Evolutionary conservation across 2,113 vertebrate genomes (phyloP), one percentile per base, ranked within the genome.

Genomic region (Malurus cyaneus): DNA sequence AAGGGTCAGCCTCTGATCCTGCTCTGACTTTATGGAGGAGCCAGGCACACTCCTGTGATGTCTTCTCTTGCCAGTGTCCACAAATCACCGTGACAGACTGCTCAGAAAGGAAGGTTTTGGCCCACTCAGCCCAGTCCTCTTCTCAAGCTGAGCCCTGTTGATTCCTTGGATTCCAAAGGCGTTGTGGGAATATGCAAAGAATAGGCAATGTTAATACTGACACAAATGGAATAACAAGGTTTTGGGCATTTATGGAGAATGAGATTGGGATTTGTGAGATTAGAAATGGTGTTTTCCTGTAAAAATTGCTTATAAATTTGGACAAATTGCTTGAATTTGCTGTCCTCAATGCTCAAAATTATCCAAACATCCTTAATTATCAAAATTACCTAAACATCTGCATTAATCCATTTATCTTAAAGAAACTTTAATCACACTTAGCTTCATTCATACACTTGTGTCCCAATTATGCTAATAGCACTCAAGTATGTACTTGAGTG

Each of bases 401-500:
- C 70, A 65, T 85, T 29, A 91, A 79, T 89, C 61, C 77, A 46
- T 94, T 94, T 86, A 78, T 94, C 84, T 60, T 77, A 15, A 69
- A 74, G 70, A 89, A 95, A 89, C 81, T 89, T 93, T 28, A 93
- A 71, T 89, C n/a, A 39, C 86, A 46, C 69, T 84, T 89, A 49
- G 53, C 69, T 84, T 89, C 73, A 93, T 14, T 76, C 73, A 62
- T 11, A 29, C 34, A 46, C 86, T 76, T 39, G 7, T 91, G 86
- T 73, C 87, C 70, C 78, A 95, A 41, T 96, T 92, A 93, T 65
- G 73, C 57, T 94, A 93, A 92, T 80, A 66, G 80, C 62, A 47
- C 42, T 87, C 74, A 94, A 91, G 80, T 67, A 85, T 15, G 23
- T 79, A 53, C 84, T 87, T 91, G 89, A 94, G 66, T 20, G 31